These are phyloP conservation scores for Pseudomyrmex cubaensis DNA, from an alignment of 1,140 invertebrate species.

Conservation along the genomic window DNA sequence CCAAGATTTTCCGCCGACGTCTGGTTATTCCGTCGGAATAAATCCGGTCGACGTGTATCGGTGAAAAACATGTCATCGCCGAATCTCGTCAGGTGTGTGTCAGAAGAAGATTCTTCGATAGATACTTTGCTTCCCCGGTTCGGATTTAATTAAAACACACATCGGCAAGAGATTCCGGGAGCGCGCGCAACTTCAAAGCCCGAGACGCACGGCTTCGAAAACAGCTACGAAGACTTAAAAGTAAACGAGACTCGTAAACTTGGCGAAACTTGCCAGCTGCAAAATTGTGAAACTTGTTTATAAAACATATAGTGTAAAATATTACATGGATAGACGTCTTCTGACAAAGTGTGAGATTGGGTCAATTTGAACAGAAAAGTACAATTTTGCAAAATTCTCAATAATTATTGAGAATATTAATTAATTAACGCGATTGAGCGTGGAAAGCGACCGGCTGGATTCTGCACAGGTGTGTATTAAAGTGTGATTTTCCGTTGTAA, in stretches of 20 bases:
- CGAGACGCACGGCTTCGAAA: neutral
- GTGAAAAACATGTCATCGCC: neutral
- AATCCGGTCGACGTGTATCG: slow-evolving; percentile 38
- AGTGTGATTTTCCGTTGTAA: too few relatives aligned
- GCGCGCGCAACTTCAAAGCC: neutral
- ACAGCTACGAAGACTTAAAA: slow-evolving; percentile 16
- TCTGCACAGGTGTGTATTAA: too few relatives aligned
- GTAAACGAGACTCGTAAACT: slow-evolving; percentile 31
- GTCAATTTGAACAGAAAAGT: too few relatives aligned
- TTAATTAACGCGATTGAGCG: too few relatives aligned
- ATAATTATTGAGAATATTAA: too few relatives aligned
- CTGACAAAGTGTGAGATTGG: too few relatives aligned
- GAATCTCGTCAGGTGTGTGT: neutral
- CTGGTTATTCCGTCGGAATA: slow-evolving; percentile 12
- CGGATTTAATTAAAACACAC: slow-evolving; percentile 68
- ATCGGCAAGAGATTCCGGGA: neutral
- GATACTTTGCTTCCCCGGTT: neutral
- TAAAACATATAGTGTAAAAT: too few relatives aligned
- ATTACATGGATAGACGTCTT: too few relatives aligned
- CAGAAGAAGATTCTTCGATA: slow-evolving; percentile 18
- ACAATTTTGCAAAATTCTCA: too few relatives aligned
- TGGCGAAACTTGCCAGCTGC: slow-evolving; percentile 1
- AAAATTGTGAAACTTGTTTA: too few relatives aligned
- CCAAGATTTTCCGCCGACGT: slow-evolving; percentile 29
- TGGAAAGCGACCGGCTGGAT: too few relatives aligned